Base-by-base conservation (phyloP, 2,888 invertebrate species). In the Platyscelio sp. region DNA sequence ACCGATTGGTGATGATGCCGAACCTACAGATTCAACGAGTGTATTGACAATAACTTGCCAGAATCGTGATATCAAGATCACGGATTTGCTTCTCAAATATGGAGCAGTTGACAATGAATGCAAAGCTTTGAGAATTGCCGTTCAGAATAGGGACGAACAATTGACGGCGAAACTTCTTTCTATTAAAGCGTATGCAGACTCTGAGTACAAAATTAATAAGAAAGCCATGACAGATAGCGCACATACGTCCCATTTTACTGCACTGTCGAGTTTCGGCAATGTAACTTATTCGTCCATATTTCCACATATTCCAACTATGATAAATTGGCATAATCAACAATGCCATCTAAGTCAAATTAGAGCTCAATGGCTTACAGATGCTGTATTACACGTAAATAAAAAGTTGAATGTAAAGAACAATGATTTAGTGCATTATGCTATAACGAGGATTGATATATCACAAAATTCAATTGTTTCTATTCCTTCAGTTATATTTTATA, bases 361-460 rank as follows among this genome's bases (percentile, higher is more conserved):
- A 93, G 95, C 97, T 83, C 96, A 96, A 38, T 99, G 98, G 98
- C 94, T 99, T 65, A 96, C 96, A 3, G 96, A 96, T 89, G 98
- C 98, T 0, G 97, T 98, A 0, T 94, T 98, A 46, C 96, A 97
- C 80, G 96, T 98, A 24, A 99, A 99, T 94, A 96, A 97, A 2
- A 96, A 97, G 90, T 94, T 99, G 27, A 92, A 82, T 49, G 84
- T 92, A 0, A 96, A 96, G 87, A 95, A 97, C 67, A 96, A 96
- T 93, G 95, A 96, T 77, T 95, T 97, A 5, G 96, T 98, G 0
- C 94, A 98, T n/a, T 97, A 97, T 90, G 98, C 99, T 0, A 97
- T 99, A 79, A 99, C 99, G 0, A 95, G 99, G 46, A 94, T 99
- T 27, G 99, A 99, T 93, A 95, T 99, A 51, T 98, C 99, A 7